phyloP scores from a whole-genome alignment of 2,797 vertebrate species.

The Rousettus madagascariensis region DNA sequence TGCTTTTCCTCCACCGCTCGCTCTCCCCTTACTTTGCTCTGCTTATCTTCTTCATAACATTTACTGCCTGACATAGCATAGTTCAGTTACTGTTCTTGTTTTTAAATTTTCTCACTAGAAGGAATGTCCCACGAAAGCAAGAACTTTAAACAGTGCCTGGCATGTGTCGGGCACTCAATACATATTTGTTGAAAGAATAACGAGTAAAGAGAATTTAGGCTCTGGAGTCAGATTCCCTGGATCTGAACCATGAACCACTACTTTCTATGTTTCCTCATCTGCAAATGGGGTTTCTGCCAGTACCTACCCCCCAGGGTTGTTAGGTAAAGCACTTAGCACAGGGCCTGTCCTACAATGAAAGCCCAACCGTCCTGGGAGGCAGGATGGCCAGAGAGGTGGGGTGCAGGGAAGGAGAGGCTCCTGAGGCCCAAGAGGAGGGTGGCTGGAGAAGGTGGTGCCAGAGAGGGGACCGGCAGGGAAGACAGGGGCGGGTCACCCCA shows the following conservation, averaged over 20 bases:
- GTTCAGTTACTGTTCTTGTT: background rate
- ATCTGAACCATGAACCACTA: background rate
- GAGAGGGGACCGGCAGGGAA: background rate
- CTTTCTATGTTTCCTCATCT: background rate
- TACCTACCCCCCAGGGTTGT: background rate
- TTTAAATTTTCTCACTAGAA: background rate
- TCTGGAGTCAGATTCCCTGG: background rate
- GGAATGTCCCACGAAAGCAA: background rate
- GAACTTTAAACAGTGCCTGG: background rate
- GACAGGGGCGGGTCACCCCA: background rate
- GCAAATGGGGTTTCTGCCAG: background rate
- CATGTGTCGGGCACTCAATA: background rate
- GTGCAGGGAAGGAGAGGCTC: fast-evolving
- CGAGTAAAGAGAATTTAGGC: background rate
- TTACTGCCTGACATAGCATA: background rate
- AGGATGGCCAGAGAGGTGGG: background rate
- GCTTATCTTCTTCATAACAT: background rate
- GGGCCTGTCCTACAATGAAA: background rate
- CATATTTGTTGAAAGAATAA: background rate
- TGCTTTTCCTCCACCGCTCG: background rate
- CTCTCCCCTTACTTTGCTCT: background rate
- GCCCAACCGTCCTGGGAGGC: background rate
- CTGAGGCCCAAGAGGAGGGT: background rate
- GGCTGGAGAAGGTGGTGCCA: background rate
- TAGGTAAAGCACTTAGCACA: background rate